phyloP scores from a whole-genome alignment of 2,888 invertebrate genomes.

The Philonicus albiceps region DNA sequence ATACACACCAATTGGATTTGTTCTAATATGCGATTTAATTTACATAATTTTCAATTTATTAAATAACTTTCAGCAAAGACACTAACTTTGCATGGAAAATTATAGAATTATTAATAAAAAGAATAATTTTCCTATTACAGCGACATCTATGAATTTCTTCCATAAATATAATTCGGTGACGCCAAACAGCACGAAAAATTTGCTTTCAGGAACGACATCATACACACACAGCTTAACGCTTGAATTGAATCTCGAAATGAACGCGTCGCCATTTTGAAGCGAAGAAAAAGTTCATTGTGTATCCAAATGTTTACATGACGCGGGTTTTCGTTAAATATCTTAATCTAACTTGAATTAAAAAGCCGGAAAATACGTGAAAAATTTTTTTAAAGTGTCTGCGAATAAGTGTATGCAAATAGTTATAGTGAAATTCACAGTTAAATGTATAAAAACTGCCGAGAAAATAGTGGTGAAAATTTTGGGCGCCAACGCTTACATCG shows the following conservation, averaged over 20 bases:
- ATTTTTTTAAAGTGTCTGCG: not conserved
- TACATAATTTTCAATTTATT: no score
- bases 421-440: not conserved
- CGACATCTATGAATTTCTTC: not conserved
- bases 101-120: not conserved
- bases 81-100: not conserved
- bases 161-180: not conserved
- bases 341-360: not conserved
- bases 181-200: conserved; percentile 7
- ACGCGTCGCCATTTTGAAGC: conserved; percentile 47
- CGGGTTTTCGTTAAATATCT: not conserved
- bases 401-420: not conserved
- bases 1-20: no score
- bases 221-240: not conserved
- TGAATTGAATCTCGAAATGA: conserved; percentile 7
- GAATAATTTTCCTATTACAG: not conserved
- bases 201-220: not conserved
- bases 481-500: conserved; percentile 22
- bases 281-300: conserved; percentile 43
- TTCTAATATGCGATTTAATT: no score
- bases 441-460: not conserved
- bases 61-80: not conserved
- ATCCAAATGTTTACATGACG: conserved; percentile 27
- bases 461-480: not conserved
- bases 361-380: not conserved